Evolutionary conservation across 2,888 invertebrate species (phyloP), one percentile per base, ranked within the genome.

Genomic region (Watsonalla cultraria): DNA sequence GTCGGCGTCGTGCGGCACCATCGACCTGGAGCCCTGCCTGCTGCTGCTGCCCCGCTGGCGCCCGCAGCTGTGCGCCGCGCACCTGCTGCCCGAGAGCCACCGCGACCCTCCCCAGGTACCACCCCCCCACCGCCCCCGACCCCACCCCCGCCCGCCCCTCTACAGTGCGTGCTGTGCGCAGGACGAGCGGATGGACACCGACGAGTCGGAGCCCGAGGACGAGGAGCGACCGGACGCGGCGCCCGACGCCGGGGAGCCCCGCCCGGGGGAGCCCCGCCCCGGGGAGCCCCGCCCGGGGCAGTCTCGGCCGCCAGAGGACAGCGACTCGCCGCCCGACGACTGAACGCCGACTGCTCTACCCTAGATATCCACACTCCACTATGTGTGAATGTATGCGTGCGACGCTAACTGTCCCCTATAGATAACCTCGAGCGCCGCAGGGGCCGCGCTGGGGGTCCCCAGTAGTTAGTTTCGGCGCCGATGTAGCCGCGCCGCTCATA

Each of bases 1-100:
- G 56, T 93, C 93, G 53, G 93, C 94, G 0, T 93, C 94, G n/a
- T 94, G 94, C 72, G 93, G 93, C 54, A 93, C 93, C 72, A 91
- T 92, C 56, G 68, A 65, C 66, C 60, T 61, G 72, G 72, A 70
- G 68, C 74, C 72, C 5, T 65, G 71, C 71, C 57, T 74, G 71
- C 65, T 75, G 72, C 65, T 74, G 69, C 61, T 70, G 70, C 80
- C 61, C 62, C 63, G 65, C 54, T 59, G 60, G 39, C 53, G 52
- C 58, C 51, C 51, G 54, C 52, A 39, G 51, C 47, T 61, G 53
- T 70, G 73, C 70, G 60, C 72, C 35, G 68, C 62, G 70, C 77
- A 71, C 64, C 65, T 69, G 69, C 73, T 78, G 72, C 79, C 79
- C 39, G 78, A 77, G 74, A 71, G 75, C 65, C 77, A 69, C 57